Percentiles rank a stretch among this genome's conserved stretches.
Conservation (phyloP, 2,888 invertebrate genomes). For the Linyphia triangularis region DNA sequence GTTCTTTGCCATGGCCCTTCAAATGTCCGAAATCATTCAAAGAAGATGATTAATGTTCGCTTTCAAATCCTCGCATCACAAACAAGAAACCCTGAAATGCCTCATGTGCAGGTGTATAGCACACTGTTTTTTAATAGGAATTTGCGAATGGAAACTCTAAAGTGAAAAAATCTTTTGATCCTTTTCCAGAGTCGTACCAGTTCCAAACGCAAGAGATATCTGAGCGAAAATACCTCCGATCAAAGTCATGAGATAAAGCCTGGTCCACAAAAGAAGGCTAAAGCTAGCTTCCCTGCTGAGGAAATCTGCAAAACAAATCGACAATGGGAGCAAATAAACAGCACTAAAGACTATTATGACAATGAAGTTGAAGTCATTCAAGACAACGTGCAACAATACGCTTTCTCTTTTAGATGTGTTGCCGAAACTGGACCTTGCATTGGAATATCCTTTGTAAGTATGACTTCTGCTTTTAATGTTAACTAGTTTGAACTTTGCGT, state of each 20-base stretch:
- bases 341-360: constrained; percentile 76
- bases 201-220: constrained; percentile 64
- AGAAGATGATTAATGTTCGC: too few species aligned
- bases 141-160: too few species aligned
- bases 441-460: constrained; percentile 76
- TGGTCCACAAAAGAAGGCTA: constrained; percentile 23
- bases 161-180: neutral
- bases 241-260: constrained; percentile 1
- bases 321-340: constrained; percentile 76
- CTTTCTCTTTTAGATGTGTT: constrained; percentile 76
- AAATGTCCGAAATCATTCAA: too few species aligned
- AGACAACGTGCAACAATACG: constrained; percentile 76
- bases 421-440: constrained; percentile 72
- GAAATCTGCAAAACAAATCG: constrained; percentile 76
- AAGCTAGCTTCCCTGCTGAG: constrained; percentile 74
- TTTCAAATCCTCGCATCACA: too few species aligned
- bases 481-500: too few species aligned
- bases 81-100: too few species aligned
- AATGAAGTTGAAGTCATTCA: constrained; percentile 76
- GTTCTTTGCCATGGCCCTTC: too few species aligned
- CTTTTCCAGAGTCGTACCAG: constrained; percentile 26
- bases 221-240: constrained; percentile 34
- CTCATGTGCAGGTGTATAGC: too few species aligned
- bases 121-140: too few species aligned
- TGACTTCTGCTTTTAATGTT: neutral